Conservation (phyloP, 2,113 vertebrate genomes). For the Oryzias woworae region DNA sequence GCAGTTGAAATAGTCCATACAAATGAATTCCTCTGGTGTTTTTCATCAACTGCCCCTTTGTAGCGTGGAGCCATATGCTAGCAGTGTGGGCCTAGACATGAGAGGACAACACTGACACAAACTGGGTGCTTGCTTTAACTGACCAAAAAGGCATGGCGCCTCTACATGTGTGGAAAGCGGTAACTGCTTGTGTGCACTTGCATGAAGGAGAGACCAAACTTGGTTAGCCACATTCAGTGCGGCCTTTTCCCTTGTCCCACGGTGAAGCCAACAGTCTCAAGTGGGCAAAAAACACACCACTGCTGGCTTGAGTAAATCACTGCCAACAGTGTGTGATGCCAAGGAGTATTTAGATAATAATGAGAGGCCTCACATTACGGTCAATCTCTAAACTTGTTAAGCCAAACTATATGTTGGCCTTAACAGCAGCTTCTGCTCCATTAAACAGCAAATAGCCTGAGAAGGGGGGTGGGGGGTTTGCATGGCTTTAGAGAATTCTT, state of each 20-base stretch:
- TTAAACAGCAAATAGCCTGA: conserved; percentile 82
- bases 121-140: conserved; percentile 60
- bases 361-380: conserved; percentile 74
- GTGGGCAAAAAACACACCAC: conserved; percentile 80
- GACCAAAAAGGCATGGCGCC: conserved; percentile 62
- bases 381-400: conserved; percentile 60
- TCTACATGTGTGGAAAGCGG: conserved; percentile 43
- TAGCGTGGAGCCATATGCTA: conserved; percentile 79
- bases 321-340: conserved; percentile 78
- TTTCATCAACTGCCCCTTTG: conserved; percentile 81
- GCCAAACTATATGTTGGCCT: conserved; percentile 79
- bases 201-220: conserved; percentile 71
- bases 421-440: conserved; percentile 79
- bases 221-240: conserved; percentile 79
- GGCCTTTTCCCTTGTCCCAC: conserved; percentile 56
- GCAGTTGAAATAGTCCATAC: conserved; percentile 89
- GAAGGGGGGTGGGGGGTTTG: conserved; percentile 57
- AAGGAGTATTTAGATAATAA: conserved; percentile 82
- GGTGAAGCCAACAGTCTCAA: conserved; percentile 77
- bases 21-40: conserved; percentile 84
- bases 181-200: conserved; percentile 51
- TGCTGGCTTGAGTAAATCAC: conserved; percentile 77
- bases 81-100: conserved; percentile 56
- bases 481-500: conserved; percentile 75
- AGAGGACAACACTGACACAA: conserved; percentile 75